Conservation (phyloP, 2,797 vertebrate genomes). For the Glossophaga mutica region DNA sequence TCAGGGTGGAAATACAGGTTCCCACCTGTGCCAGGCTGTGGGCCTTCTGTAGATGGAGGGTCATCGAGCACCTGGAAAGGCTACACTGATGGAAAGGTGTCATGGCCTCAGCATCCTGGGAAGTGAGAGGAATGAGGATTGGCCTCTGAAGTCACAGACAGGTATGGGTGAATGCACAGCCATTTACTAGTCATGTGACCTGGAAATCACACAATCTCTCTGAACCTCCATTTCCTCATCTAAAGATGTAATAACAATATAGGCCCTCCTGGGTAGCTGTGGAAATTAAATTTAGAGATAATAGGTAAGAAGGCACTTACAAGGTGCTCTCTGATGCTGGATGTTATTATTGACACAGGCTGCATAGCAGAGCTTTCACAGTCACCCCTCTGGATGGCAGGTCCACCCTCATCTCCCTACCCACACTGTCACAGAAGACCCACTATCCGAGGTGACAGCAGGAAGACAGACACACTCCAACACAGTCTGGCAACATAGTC, state of each 20-base stretch:
- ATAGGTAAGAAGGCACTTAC: not conserved
- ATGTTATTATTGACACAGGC: not conserved
- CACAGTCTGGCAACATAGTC: not conserved
- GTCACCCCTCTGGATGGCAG: not conserved
- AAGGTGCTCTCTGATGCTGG: not conserved
- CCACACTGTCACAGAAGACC: not conserved
- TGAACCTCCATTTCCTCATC: not conserved
- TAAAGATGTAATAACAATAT: not conserved
- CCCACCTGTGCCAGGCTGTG: not conserved
- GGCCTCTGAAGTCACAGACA: not conserved
- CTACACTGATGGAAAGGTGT: not conserved
- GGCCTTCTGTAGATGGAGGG: no score
- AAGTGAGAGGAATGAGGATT: not conserved
- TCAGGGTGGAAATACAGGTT: not conserved
- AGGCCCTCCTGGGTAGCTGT: no score
- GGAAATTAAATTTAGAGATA: not conserved
- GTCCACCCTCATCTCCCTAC: not conserved
- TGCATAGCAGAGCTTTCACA: not conserved
- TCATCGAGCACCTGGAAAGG: rapidly evolving
- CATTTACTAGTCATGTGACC: not conserved
- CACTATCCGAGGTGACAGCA: not conserved
- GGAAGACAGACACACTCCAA: not conserved
- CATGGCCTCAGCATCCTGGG: not conserved
- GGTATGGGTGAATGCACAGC: not conserved
- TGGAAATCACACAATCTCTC: not conserved